Base-by-base conservation (phyloP, 2,113 vertebrate genomes). In the Cygnus atratus region DNA sequence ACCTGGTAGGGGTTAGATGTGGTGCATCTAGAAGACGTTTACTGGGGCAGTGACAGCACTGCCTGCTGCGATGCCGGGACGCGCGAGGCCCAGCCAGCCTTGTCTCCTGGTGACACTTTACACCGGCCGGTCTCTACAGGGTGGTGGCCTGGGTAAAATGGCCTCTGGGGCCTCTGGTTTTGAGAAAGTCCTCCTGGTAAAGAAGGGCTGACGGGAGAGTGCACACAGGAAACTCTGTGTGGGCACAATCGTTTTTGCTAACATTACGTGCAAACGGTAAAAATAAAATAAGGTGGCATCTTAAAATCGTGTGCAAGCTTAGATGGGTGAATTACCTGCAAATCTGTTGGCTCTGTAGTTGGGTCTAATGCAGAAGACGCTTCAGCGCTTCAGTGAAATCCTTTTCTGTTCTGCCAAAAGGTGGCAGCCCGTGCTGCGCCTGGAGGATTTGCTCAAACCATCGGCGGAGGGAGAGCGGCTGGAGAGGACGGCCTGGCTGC, bases 371-470 rank as follows among this genome's bases (percentile, higher is more conserved):
- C 35, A 62, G 66, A 24, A 74, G 48, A n/a, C 7, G 8, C 16
- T 65, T 65, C 6, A 14, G 5, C 0, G 25, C 77, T 26, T 52
- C 48, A 35, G 14, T 21, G 62, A 7, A 31, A 20, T 24, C 31
- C 31, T 81, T 43, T 43, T 3, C 0, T 0, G 2, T 59, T 68
- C 61, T 87, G 76, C 95, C 94, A 81, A 92, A 73, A 94, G 95
- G 86, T 93, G 95, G 96, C 94, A 97, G 90, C 82, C 91, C 74
- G 6, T 7, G 17, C 75, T 78, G 39, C 66, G 79, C 9, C 75
- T 71, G 54, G 3, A 10, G 83, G 88, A 6, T 15, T 17, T 3
- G 25, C 80, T 72, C 50, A 1, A 16, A 24, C 10, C 22, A 21
- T 17, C 55, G 13, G 22, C 24, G 12, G 10, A 3, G 9, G 15